A percentile compares a stretch with the other conserved stretches of the same genome.
Conservation (phyloP, 1,140 invertebrate genomes). For the Sycophila sp. region DNA sequence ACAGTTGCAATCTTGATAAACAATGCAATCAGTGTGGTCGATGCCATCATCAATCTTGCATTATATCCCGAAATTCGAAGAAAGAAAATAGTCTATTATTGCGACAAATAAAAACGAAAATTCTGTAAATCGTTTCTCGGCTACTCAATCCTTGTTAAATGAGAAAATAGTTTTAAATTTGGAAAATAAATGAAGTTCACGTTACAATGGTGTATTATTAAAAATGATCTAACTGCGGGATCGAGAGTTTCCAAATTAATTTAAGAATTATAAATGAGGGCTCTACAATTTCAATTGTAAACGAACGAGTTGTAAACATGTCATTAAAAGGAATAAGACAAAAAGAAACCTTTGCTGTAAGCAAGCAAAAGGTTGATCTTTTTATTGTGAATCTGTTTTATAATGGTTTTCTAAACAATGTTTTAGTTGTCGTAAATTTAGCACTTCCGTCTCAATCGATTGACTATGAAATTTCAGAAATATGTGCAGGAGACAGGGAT, state of each 20-base stretch:
- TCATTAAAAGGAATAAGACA: neutral
- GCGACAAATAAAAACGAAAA: too few relatives aligned
- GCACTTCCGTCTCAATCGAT: neutral
- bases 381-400: neutral
- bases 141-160: neutral
- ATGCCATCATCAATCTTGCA: constrained; percentile 9
- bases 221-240: neutral
- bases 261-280: constrained; percentile 7
- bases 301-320: neutral
- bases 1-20: neutral
- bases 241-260: neutral
- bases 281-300: neutral
- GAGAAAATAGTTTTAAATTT: too few relatives aligned
- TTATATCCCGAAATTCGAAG: neutral
- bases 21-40: neutral
- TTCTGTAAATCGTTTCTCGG: too few relatives aligned
- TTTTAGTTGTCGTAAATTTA: neutral
- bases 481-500: neutral
- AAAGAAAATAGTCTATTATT: neutral
- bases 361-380: neutral
- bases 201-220: neutral
- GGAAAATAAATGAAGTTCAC: too few relatives aligned
- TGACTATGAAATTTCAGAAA: neutral
- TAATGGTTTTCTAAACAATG: too few relatives aligned
- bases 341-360: neutral